Base-by-base conservation (phyloP, 2,113 vertebrate species). In the Eretmochelys imbricata region DNA sequence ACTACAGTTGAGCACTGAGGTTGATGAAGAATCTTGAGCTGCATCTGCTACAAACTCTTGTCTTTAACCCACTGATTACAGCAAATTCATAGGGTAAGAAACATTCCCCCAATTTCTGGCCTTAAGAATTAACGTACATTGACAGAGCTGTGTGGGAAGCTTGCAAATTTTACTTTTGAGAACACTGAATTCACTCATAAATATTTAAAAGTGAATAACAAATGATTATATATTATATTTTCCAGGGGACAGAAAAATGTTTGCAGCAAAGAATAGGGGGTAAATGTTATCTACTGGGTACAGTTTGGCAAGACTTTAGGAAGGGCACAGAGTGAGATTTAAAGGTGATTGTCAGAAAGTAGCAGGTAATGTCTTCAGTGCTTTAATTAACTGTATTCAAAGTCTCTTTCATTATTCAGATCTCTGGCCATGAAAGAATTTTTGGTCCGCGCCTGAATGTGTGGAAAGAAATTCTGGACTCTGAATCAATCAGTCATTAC, bases 191-290 rank as follows among this genome's bases (percentile, higher is more conserved):
- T 95, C 10, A 46, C 38, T 19, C 81, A 80, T 88, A 86, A 86
- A 88, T 97, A 92, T 91, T 95, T 89, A 6, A 31, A 89, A 95
- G 62, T 59, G 29, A 22, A 51, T 82, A 82, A 93, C 20, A 95
- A 87, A 69, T 69, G 31, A n/a, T 69, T 62, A 84, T 7, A 46
- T 79, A 35, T 38, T 22, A 14, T 80, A 92, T 94, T 97, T 91
- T 48, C 81, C 20, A 91, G 93, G 90, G 93, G 81, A 88, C 89
- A 91, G 85, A 17, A 4, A 69, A 82, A 78, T 62, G 4, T 87
- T 92, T 89, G n/a, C 50, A 88, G 57, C 49, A 92, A 79, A 72
- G 8, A 3, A 24, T 55, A 57, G 90, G 88, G 82, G 12, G 69
- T 13, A 57, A 69, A 80, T 9, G 3, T 5, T 84, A 85, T 84